Base-by-base conservation (phyloP, 1,140 invertebrate genomes). In the Doryteuthis pealeii region DNA sequence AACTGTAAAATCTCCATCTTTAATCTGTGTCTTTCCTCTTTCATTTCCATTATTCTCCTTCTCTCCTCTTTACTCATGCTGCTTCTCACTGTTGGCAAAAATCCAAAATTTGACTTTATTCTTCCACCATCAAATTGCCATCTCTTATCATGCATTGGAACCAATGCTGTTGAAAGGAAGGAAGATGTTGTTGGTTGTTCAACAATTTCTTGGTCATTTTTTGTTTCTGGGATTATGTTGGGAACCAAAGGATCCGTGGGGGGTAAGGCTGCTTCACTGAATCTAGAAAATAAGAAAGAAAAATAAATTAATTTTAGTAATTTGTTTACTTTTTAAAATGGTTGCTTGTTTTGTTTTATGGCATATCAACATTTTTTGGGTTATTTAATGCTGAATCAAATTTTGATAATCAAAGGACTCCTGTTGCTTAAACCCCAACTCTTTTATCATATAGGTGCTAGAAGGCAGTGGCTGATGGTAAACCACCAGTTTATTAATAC, bases 91-190 rank as follows among this genome's bases (percentile, higher is more conserved):
- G 26, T n/a, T 5, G 54, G 26, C 6, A 62, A 22, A 6, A n/a
- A 28, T 0, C 54, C 54, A 62, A 62, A 62, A 22, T 62, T 62
- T 62, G 54, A 62, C 54, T 62, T 62, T 6, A 62, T 28, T 18
- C 54, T 62, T 12, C 54, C 54, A 62, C 54, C 18, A 62, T 62
- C 54, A 62, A 62, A 62, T 22, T 62, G 54, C 54, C 54, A 62
- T 22, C 54, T 12, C 18, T 62, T 62, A 62, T 62, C 54, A 62
- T 62, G 18, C 6, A 62, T 18, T 22, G 54, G 54, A 28, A 62
- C 54, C 54, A 62, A 6, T n/a, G 54, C 54, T 62, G 54, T 62
- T n/a, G 35, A 40, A 10, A 40, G 35, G 10, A 10, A 40, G 10
- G 35, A 40, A 40, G 35, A 40, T 5, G 54, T 14, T 62, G 54